Conservation (phyloP, 2,888 invertebrate genomes). For the Onchidella celtica region DNA sequence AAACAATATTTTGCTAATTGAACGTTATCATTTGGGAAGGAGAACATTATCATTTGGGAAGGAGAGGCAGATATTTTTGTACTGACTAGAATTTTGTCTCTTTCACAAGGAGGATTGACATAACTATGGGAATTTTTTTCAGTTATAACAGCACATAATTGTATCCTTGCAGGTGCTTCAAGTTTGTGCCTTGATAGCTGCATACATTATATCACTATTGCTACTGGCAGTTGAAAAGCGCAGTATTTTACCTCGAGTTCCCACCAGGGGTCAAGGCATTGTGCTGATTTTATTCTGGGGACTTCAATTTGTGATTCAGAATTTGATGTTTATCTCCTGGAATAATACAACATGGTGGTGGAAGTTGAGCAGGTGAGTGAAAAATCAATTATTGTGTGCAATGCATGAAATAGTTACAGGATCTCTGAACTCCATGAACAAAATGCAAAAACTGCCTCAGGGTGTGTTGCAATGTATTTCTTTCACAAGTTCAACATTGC, state of each 20-base stretch:
- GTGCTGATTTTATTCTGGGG: slow-evolving; percentile 95
- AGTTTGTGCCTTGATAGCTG: slow-evolving; percentile 63
- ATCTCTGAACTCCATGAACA: background rate
- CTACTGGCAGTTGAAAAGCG: slow-evolving; percentile 90
- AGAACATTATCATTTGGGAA: no score
- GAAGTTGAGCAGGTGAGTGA: slow-evolving; percentile 88
- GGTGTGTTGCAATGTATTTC: no score
- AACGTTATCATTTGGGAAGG: no score
- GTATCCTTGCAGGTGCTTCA: slow-evolving; percentile 62
- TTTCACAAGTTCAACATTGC: no score
- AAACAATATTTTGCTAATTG: no score
- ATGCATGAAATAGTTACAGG: background rate
- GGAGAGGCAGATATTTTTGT: no score
- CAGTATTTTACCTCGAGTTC: slow-evolving; percentile 91
- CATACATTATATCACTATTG: slow-evolving; percentile 89
- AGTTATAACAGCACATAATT: no score
- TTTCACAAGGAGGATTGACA: no score
- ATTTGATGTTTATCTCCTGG: slow-evolving; percentile 92
- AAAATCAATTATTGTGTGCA: background rate
- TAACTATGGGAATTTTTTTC: no score
- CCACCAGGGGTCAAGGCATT: slow-evolving; percentile 93
- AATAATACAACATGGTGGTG: slow-evolving; percentile 96
- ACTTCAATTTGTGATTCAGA: slow-evolving; percentile 91
- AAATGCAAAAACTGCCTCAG: no score
- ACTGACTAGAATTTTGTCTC: no score